These are phyloP conservation scores for Aegithalos caudatus DNA, from an alignment of 2,113 vertebrate genomes.

Conservation along the genomic window DNA sequence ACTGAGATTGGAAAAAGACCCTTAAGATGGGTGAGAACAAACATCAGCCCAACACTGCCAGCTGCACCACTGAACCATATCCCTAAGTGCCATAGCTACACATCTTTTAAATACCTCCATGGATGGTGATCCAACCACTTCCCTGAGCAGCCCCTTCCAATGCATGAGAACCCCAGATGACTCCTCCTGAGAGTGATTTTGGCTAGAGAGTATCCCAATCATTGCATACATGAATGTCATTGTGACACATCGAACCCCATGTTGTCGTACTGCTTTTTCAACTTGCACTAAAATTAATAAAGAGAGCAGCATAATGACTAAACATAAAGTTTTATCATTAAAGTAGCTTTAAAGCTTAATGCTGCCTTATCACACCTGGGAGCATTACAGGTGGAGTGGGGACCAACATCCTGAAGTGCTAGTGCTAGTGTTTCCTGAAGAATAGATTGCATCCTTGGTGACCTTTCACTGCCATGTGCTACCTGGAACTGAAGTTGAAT, in stretches of 20 bases:
- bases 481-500: background rate
- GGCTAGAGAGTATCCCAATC: background rate
- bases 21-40: background rate
- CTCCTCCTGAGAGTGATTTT: background rate
- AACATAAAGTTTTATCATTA: background rate
- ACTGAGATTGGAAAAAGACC: background rate
- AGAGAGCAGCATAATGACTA: background rate
- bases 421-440: background rate
- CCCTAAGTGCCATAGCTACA: background rate
- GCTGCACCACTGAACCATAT: background rate
- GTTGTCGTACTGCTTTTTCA: rapidly evolving
- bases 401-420: background rate
- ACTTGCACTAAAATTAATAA: background rate
- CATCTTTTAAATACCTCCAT: background rate
- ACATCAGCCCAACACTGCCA: background rate
- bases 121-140: background rate
- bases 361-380: background rate
- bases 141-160: background rate
- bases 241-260: background rate
- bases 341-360: background rate
- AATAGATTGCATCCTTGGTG: background rate
- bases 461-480: background rate
- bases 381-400: background rate
- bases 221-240: background rate
- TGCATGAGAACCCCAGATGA: background rate